Evolutionary conservation across 1,140 invertebrate species (phyloP).

Genomic region (Globodera rostochiensis): DNA sequence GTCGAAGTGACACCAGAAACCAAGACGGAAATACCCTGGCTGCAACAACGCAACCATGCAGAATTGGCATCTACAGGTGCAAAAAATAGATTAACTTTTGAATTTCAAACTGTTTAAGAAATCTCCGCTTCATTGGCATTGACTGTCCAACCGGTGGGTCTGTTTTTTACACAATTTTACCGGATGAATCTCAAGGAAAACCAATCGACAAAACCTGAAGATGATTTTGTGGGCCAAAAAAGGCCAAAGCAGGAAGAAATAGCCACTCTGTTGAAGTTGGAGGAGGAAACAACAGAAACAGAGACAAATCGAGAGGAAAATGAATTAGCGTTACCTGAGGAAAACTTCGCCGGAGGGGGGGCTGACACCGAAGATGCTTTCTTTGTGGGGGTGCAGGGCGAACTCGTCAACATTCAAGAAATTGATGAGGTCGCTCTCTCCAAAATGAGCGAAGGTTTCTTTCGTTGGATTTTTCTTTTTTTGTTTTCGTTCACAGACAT

Average conservation of each 20-base stretch:
- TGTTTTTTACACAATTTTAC: constrained; percentile 21
- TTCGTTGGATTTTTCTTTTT: not conserved
- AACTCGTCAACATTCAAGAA: constrained; percentile 12
- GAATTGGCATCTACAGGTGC: not conserved
- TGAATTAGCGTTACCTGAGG: not conserved
- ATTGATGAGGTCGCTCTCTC: constrained; percentile 13
- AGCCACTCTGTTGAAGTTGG: constrained; percentile 21
- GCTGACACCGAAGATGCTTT: constrained; percentile 16
- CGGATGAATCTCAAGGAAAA: constrained; percentile 7
- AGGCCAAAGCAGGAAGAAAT: constrained; percentile 33
- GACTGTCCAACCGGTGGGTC: not conserved
- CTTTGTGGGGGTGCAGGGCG: constrained; percentile 29
- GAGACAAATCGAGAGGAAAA: not conserved
- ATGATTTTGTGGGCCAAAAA: constrained; percentile 7
- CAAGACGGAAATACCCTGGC: constrained; percentile 51
- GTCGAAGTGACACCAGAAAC: constrained; percentile 30
- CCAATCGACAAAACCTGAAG: not conserved
- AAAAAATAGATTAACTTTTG: too few species aligned
- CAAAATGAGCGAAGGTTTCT: constrained; percentile 22
- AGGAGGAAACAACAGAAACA: constrained; percentile 13
- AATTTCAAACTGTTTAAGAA: not conserved
- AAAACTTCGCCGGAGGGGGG: not conserved
- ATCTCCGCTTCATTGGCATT: not conserved
- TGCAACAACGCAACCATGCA: constrained; percentile 34
- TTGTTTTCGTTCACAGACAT: not conserved